Percentiles rank a stretch among this genome's conserved stretches.
phyloP scores from a whole-genome alignment of 2,113 vertebrate genomes.

The Echinops telfairi region DNA sequence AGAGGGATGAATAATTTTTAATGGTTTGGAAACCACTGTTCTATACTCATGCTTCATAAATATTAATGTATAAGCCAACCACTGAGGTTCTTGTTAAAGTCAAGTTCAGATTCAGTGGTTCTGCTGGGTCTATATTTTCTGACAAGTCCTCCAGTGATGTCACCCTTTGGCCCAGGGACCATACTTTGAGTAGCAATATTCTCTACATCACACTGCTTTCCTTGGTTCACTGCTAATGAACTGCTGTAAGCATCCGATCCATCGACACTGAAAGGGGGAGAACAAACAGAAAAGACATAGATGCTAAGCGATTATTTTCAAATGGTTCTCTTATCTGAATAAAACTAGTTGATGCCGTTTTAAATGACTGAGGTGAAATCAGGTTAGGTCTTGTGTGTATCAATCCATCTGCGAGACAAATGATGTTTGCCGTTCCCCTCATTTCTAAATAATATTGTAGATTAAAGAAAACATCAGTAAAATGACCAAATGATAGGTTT shows the following conservation, averaged over 20 bases:
- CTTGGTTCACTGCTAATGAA: neutral
- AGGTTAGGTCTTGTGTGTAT: neutral
- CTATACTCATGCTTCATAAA: neutral
- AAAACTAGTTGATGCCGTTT: neutral
- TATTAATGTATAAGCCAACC: neutral
- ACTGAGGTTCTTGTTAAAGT: slow-evolving; percentile 22
- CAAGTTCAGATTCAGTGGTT: neutral
- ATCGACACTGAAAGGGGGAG: neutral
- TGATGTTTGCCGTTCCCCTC: slow-evolving; percentile 14
- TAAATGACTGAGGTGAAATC: slow-evolving; percentile 14
- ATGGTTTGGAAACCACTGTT: neutral
- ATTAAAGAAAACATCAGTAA: neutral
- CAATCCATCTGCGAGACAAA: slow-evolving; percentile 26
- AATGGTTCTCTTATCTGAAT: neutral
- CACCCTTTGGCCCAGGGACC: neutral
- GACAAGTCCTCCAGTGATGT: neutral
- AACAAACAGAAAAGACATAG: neutral
- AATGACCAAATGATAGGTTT: slow-evolving; percentile 20
- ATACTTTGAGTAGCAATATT: neutral
- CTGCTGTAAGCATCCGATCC: neutral
- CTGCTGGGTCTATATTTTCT: neutral
- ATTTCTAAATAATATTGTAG: neutral
- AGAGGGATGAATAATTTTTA: neutral
- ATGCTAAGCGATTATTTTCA: slow-evolving; percentile 19
- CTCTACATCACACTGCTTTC: neutral